These are phyloP conservation scores for Dermochelys coriacea DNA, from an alignment of 2,797 vertebrate species.

Conservation along the genomic window DNA sequence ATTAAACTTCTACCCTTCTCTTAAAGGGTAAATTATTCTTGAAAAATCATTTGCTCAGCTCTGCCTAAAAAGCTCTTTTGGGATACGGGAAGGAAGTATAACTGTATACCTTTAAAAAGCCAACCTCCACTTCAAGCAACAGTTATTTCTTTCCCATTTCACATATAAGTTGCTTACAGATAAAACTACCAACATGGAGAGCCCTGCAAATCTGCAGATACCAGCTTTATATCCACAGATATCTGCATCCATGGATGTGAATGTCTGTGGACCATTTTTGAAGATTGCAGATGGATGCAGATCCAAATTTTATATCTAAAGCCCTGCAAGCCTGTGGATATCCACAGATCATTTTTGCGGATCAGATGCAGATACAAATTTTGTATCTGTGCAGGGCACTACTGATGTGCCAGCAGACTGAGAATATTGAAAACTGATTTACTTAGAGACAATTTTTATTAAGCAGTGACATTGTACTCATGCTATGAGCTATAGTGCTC, in stretches of 20 bases:
- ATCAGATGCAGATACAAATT: too few relatives aligned
- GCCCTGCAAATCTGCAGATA: too few relatives aligned
- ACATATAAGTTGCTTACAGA: background rate
- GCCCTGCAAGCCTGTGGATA: too few relatives aligned
- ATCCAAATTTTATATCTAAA: too few relatives aligned
- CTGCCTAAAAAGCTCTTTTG: background rate
- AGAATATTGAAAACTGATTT: background rate
- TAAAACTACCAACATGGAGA: background rate
- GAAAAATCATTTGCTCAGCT: background rate
- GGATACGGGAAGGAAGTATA: background rate
- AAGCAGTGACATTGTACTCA: background rate
- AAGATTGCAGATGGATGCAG: too few relatives aligned
- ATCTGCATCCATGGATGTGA: too few relatives aligned
- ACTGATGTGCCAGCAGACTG: background rate
- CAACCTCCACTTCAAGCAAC: background rate
- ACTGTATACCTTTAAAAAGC: background rate
- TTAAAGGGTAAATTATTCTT: background rate
- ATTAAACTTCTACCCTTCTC: too few relatives aligned
- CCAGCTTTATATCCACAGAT: too few relatives aligned
- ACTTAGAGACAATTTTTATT: constrained; percentile 18
- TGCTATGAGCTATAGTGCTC: background rate
- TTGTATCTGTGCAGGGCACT: too few relatives aligned
- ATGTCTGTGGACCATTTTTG: too few relatives aligned
- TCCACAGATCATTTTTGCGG: too few relatives aligned
- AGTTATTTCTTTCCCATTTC: background rate